phyloP scores from a whole-genome alignment of 2,113 vertebrate species.

The Atractosteus spatula region DNA sequence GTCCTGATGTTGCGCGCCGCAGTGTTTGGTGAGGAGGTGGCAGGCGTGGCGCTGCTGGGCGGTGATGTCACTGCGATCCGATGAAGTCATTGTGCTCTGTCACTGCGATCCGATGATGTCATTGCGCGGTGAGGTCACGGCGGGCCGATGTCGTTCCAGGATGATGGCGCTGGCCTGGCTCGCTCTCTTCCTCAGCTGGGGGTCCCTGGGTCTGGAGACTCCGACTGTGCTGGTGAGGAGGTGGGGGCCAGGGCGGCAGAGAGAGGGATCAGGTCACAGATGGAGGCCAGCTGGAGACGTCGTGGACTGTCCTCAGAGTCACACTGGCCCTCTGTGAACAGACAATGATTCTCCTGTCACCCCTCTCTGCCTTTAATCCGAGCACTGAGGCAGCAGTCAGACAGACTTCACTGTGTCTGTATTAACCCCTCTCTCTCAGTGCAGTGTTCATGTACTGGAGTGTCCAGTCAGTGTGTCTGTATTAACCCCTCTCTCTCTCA shows the following conservation, averaged over 20 bases:
- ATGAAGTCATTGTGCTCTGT: neutral
- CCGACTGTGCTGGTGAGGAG: conserved; percentile 81
- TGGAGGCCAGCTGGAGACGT: neutral
- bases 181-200: conserved; percentile 85
- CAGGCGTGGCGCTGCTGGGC: too few species aligned
- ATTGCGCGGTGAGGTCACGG: neutral
- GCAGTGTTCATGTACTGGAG: neutral
- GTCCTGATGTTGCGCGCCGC: too few species aligned
- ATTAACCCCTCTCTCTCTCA: too few species aligned
- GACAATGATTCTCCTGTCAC: neutral
- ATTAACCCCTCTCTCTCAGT: neutral
- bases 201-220: conserved; percentile 83
- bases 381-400: too few species aligned
- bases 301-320: too few species aligned
- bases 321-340: neutral
- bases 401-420: neutral
- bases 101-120: neutral
- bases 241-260: neutral
- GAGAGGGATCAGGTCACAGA: neutral
- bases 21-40: too few species aligned
- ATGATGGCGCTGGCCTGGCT: conserved; percentile 83
- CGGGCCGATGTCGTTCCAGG: conserved; percentile 48
- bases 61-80: too few species aligned
- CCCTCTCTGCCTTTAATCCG: neutral
- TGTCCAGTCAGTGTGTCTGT: neutral